These are phyloP conservation scores for Monarcha castaneiventris DNA, from an alignment of 2,113 vertebrate species.

Conservation along the genomic window DNA sequence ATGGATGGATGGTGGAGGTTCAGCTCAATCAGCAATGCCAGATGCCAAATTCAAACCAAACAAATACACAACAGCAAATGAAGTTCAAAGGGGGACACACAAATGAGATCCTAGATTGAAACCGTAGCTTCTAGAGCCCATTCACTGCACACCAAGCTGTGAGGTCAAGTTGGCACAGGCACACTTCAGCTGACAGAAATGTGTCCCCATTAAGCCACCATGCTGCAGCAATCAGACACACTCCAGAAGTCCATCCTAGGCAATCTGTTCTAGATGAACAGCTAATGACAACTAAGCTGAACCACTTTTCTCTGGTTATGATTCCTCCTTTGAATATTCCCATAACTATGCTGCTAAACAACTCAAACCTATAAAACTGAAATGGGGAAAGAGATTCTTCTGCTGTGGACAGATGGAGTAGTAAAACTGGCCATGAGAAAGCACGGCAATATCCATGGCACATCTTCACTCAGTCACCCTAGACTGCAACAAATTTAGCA, in stretches of 20 bases:
- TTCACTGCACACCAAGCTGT: constrained; percentile 2
- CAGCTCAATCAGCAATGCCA: not conserved
- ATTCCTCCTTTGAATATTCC: constrained; percentile 34
- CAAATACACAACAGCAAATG: not conserved
- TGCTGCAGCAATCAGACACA: constrained; percentile 38
- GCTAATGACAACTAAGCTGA: constrained; percentile 27
- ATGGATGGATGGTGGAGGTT: not conserved
- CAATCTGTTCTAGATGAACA: constrained; percentile 49
- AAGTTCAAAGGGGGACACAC: not conserved
- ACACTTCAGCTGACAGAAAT: not conserved
- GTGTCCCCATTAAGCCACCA: not conserved
- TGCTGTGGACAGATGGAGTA: constrained; percentile 33
- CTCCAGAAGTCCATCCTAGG: constrained; percentile 33
- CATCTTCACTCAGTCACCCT: not conserved
- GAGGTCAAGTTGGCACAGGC: constrained; percentile 26
- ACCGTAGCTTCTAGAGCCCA: not conserved
- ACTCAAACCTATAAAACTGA: constrained; percentile 7
- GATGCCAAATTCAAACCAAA: not conserved
- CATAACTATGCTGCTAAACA: constrained; percentile 6
- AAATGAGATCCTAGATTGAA: not conserved
- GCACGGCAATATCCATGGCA: not conserved
- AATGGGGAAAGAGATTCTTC: not conserved
- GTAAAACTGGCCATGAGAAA: not conserved
- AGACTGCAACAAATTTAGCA: not conserved
- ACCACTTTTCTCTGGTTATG: not conserved